phyloP scores from a whole-genome alignment of 2,113 vertebrate genomes.

The Nesogale talazaci region DNA sequence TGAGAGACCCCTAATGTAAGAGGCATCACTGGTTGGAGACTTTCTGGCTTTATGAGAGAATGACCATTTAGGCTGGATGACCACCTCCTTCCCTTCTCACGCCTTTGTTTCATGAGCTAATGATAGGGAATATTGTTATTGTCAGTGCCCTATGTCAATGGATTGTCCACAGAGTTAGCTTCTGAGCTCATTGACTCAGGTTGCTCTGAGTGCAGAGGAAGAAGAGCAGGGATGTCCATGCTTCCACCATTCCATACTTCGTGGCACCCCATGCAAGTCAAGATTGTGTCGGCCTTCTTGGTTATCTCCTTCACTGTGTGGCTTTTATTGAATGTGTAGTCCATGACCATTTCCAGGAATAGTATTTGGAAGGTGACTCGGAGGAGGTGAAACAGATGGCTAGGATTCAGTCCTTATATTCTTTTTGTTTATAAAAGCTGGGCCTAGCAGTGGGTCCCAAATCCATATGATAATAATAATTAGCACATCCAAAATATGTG shows the following conservation, averaged over 20 bases:
- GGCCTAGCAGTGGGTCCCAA: no score
- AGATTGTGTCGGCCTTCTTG: neutral
- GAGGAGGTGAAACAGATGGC: neutral
- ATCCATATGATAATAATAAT: no score
- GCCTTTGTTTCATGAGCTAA: slow-evolving; percentile 23
- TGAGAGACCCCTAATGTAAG: neutral
- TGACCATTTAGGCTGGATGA: neutral
- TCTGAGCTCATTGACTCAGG: neutral
- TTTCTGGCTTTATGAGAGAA: neutral
- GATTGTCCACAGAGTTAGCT: neutral
- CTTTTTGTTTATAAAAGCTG: no score
- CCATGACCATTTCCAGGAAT: neutral
- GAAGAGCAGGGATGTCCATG: neutral
- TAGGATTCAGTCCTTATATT: no score
- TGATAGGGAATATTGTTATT: neutral
- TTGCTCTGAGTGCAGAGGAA: neutral
- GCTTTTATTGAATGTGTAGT: neutral
- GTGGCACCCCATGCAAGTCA: neutral
- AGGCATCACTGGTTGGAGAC: neutral
- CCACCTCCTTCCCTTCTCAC: neutral
- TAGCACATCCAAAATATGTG: no score
- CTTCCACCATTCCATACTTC: neutral
- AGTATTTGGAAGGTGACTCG: slow-evolving; percentile 21
- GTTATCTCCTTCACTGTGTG: neutral
- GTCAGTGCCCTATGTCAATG: neutral